A percentile compares a stretch with the other conserved stretches of the same genome.
phyloP scores from a whole-genome alignment of 2,888 invertebrate genomes.

The Julus scanicus region DNA sequence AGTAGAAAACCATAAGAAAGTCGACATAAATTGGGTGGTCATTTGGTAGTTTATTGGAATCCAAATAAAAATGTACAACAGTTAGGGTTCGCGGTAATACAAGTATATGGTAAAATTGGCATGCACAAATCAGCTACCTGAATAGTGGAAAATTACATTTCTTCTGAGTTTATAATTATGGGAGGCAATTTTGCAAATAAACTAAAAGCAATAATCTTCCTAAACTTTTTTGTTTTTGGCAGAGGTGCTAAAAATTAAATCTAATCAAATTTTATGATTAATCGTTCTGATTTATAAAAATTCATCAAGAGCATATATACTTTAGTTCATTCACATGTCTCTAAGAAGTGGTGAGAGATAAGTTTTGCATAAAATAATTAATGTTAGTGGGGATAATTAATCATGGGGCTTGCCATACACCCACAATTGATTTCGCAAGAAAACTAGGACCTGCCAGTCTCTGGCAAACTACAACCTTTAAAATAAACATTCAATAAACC shows the following conservation, averaged over 20 bases:
- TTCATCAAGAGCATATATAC: too few relatives aligned
- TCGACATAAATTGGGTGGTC: neutral
- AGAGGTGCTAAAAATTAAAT: neutral
- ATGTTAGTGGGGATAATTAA: too few relatives aligned
- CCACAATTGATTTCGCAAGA: too few relatives aligned
- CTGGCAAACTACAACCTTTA: too few relatives aligned
- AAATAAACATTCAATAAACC: too few relatives aligned
- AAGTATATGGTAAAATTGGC: neutral
- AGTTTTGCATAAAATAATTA: too few relatives aligned
- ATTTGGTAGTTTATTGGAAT: neutral
- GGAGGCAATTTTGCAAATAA: neutral
- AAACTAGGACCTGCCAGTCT: too few relatives aligned
- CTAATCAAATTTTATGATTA: neutral
- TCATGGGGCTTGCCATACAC: too few relatives aligned
- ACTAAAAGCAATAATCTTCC: neutral
- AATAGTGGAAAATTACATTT: neutral
- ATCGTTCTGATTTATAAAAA: too few relatives aligned
- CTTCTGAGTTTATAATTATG: neutral
- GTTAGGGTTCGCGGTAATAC: slow-evolving; percentile 2
- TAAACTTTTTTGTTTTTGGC: neutral
- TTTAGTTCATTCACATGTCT: too few relatives aligned
- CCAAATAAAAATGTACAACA: slow-evolving; percentile 14
- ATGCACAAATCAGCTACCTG: neutral
- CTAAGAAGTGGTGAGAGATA: too few relatives aligned
- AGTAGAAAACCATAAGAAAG: neutral